A percentile compares a stretch with the other conserved stretches of the same genome.
Evolutionary conservation across 1,140 invertebrate species (phyloP).

Genomic region (Zaprionus camerounensis): DNA sequence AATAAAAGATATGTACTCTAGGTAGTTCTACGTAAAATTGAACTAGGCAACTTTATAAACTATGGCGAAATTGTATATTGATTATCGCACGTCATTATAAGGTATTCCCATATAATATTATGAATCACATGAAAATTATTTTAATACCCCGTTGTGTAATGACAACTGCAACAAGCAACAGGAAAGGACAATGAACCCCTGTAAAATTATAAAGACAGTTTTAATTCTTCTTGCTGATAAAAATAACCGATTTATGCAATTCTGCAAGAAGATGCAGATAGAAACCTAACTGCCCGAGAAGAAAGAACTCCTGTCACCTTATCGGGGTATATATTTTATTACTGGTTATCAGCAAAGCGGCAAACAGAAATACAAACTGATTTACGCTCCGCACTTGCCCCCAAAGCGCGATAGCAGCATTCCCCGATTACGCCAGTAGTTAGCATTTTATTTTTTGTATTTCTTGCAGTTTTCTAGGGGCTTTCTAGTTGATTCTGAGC

Average conservation of each 20-base stretch:
- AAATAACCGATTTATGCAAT: not conserved
- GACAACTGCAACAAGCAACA: not conserved
- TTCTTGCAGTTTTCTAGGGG: slow-evolving; percentile 11
- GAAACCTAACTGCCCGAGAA: not conserved
- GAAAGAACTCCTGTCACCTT: slow-evolving; percentile 38
- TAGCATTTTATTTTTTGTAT: slow-evolving; percentile 20
- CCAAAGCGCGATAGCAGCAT: slow-evolving; percentile 29
- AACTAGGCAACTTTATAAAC: not conserved
- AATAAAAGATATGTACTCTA: not conserved
- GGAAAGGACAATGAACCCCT: not conserved
- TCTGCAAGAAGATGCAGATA: not conserved
- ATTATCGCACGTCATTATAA: not conserved
- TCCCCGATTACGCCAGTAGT: slow-evolving; percentile 23
- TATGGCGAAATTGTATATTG: not conserved
- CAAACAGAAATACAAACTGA: slow-evolving; percentile 42
- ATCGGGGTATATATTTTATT: slow-evolving; percentile 49
- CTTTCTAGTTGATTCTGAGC: too few relatives aligned
- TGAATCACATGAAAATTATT: not conserved
- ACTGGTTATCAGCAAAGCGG: slow-evolving; percentile 44
- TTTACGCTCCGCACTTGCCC: slow-evolving; percentile 43
- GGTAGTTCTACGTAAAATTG: not conserved
- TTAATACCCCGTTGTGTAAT: too few relatives aligned
- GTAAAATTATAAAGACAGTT: not conserved
- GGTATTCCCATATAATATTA: not conserved
- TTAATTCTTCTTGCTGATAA: not conserved